Base-by-base conservation (phyloP, 35 echinoderm and acorn worm genomes). In the Anneissia japonica region DNA sequence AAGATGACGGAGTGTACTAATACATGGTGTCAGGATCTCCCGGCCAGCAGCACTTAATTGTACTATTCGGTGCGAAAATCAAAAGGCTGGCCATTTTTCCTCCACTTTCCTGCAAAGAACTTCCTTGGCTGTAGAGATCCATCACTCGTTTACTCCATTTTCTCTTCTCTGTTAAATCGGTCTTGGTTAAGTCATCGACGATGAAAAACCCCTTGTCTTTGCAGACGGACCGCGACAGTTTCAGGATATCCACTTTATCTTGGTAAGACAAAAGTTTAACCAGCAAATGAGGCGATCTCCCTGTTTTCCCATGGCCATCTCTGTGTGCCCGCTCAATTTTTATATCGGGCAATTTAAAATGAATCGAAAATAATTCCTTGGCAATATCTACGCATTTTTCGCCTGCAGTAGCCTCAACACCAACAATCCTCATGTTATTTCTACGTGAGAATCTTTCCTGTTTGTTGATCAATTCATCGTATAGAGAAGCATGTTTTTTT, bases 351-450 rank as follows among this genome's bases (percentile, higher is more conserved):
- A 9, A 10, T 28, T 77, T 30, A 13, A 12, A 19, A 32, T n/a
- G n/a, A n/a, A n/a, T 12, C 19, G 78, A 38, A 29, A 81, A 39
- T 37, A 81, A 33, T 35, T 80, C 39, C 35, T 1, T 38, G 32
- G 39, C 32, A 30, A 81, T 37, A 32, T 0, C 29, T 38, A 37
- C 78, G 39, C 78, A 81, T 11, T 80, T 38, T 35, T 81, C 78
- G 34, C 35, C 78, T 34, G 35, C 35, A 32, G 78, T 37, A 26
- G 0, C 39, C 32, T 3, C 6, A 35, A 81, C 78, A 32, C 78
- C 78, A n/a, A 81, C 78, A 81, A 38, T 81, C 28, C 78, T 0
- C n/a, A 37, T 37, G 78, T 81, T 81, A 37, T 81, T 81, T 38
- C 32, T 34, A 12, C 78, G 29, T 5, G 36, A 38, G 0, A 81